Percentiles rank a stretch among this genome's conserved stretches.
Evolutionary conservation across 2,888 invertebrate species (phyloP).

Genomic region (Pristionchus exspectatus): DNA sequence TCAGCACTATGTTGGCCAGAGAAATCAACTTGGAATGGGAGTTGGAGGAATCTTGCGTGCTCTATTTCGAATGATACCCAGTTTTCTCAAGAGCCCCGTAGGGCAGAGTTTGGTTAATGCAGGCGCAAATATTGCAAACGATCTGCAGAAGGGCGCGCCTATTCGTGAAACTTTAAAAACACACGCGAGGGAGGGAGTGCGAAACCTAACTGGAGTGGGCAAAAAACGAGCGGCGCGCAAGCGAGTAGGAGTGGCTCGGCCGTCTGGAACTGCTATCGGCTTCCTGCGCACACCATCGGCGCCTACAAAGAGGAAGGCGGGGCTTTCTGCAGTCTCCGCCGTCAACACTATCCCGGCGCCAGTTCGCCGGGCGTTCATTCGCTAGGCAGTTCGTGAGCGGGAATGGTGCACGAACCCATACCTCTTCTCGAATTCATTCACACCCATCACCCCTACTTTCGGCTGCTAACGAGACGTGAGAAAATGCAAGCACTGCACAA

Average conservation of each 20-base stretch:
- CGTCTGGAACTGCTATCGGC: neutral
- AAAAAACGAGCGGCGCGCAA: neutral
- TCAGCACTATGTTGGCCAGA: too few species aligned
- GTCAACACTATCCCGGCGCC: too few species aligned
- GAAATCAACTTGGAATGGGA: neutral
- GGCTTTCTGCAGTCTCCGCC: too few species aligned
- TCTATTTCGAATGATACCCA: neutral
- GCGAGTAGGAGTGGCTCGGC: neutral
- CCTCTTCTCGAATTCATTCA: too few species aligned
- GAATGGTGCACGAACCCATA: too few species aligned
- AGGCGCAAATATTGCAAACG: neutral
- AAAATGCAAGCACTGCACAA: too few species aligned
- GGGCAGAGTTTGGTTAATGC: neutral
- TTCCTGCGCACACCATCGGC: neutral
- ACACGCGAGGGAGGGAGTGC: neutral
- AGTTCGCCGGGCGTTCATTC: too few species aligned
- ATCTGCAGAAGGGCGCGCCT: neutral
- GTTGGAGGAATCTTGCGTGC: neutral
- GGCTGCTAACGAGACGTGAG: too few species aligned
- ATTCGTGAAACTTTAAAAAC: too few species aligned
- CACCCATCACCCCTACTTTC: too few species aligned
- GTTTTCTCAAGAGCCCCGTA: neutral
- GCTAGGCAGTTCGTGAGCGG: too few species aligned
- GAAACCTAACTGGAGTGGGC: neutral
- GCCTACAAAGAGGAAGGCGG: too few species aligned